These are phyloP conservation scores for Parapristionchus giblindavisi DNA, from an alignment of 2,888 invertebrate genomes.

Conservation along the genomic window DNA sequence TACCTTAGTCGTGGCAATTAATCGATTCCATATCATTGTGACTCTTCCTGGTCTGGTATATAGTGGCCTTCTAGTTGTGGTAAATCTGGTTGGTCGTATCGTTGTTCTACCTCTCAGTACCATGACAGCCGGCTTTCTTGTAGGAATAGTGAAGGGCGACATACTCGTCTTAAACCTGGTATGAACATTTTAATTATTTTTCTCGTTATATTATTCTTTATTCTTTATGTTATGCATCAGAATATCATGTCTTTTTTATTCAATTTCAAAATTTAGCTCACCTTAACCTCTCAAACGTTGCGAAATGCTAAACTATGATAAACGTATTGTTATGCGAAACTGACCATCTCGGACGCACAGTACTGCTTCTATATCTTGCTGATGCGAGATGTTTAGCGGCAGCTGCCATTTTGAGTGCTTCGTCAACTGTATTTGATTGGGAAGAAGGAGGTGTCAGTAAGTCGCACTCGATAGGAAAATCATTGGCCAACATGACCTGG, in stretches of 20 bases:
- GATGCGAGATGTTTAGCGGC: conserved; percentile 1
- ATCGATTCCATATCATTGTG: conserved; percentile 27
- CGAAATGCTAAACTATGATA: not conserved
- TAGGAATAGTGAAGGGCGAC: conserved; percentile 26
- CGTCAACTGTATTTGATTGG: conserved; percentile 8
- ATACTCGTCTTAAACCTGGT: conserved; percentile 23
- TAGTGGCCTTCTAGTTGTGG: not conserved
- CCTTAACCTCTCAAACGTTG: too few species aligned
- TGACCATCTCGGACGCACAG: conserved; percentile 21
- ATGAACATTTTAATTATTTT: not conserved
- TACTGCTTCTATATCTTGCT: conserved; percentile 14
- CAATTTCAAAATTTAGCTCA: not conserved
- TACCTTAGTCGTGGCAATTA: conserved; percentile 23
- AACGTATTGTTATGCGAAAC: not conserved
- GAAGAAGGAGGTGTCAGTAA: not conserved
- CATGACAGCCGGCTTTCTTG: not conserved
- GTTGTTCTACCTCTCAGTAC: conserved; percentile 3
- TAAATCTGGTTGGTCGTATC: not conserved
- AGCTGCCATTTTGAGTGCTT: not conserved
- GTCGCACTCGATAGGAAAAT: conserved; percentile 35
- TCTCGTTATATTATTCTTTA: not conserved
- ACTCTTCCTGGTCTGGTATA: conserved; percentile 14
- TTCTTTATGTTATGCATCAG: not conserved
- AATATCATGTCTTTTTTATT: not conserved
- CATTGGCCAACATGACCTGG: conserved; percentile 32